Conservation (phyloP, 2,113 vertebrate species). For the Ailuropoda melanoleuca region DNA sequence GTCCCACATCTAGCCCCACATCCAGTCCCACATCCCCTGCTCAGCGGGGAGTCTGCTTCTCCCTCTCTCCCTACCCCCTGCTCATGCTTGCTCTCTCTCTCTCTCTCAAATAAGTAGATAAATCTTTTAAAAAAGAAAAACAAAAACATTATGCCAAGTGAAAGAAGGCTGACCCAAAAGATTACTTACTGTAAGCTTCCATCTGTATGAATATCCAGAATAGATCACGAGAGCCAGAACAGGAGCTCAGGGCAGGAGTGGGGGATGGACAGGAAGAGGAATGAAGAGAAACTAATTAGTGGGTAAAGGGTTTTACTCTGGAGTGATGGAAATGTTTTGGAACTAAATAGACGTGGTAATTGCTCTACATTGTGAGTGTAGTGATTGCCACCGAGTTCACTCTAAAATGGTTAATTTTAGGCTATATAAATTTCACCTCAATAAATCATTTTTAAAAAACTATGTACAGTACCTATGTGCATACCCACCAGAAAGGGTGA, state of each 20-base stretch:
- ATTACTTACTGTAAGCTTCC: background rate
- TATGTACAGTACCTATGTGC: background rate
- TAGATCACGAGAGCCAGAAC: background rate
- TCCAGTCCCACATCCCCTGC: no score
- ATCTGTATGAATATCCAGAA: background rate
- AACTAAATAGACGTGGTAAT: background rate
- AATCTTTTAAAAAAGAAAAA: background rate
- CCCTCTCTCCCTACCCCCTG: no score
- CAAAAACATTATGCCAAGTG: background rate
- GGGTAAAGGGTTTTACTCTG: background rate
- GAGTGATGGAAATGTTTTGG: background rate
- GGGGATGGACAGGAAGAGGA: background rate
- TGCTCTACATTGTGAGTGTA: background rate
- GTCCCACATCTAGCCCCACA: no score
- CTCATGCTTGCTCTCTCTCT: no score
- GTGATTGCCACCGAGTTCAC: background rate
- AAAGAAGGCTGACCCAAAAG: background rate
- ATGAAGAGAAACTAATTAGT: background rate
- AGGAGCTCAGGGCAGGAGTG: rapidly evolving
- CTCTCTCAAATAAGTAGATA: background rate
- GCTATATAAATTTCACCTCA: background rate
- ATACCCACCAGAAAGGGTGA: background rate
- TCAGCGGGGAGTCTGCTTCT: no score
- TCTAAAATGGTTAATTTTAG: constrained; percentile 19
- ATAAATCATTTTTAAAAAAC: background rate